Conservation (phyloP, 2,113 vertebrate species). For the Hipposideros armiger region DNA sequence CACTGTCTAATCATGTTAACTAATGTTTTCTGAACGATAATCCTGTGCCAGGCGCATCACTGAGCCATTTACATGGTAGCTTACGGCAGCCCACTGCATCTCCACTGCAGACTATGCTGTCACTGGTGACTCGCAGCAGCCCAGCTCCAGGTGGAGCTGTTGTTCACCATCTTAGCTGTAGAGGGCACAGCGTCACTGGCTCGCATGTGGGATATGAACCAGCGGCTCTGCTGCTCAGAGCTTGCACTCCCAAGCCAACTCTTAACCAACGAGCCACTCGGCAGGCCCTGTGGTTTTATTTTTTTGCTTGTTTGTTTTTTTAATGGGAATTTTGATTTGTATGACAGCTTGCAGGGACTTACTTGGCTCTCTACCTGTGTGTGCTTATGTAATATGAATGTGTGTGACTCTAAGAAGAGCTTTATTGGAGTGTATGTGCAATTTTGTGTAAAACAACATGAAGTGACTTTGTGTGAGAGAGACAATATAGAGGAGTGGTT, state of each 20-base stretch:
- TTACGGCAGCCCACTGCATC: no score
- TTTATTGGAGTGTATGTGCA: neutral
- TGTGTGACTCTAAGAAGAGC: neutral
- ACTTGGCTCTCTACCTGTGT: neutral
- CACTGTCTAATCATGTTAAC: neutral
- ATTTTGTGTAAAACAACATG: neutral
- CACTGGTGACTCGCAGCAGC: no score
- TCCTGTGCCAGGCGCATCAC: rapidly evolving
- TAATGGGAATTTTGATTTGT: neutral
- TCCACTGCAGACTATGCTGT: no score
- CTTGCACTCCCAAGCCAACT: no score
- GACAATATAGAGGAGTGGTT: no score
- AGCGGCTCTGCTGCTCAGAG: no score
- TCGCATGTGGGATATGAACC: no score
- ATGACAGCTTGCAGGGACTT: neutral
- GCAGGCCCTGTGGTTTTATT: neutral
- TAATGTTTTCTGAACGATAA: neutral
- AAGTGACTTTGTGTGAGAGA: neutral
- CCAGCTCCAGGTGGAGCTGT: no score
- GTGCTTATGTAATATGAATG: neutral
- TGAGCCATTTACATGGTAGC: neutral
- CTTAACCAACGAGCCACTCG: no score
- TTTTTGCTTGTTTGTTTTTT: neutral
- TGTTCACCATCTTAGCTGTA: no score
- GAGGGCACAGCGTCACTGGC: no score